Evolutionary conservation across 2,888 invertebrate species (phyloP).

Genomic region (Leptothorax acervorum): DNA sequence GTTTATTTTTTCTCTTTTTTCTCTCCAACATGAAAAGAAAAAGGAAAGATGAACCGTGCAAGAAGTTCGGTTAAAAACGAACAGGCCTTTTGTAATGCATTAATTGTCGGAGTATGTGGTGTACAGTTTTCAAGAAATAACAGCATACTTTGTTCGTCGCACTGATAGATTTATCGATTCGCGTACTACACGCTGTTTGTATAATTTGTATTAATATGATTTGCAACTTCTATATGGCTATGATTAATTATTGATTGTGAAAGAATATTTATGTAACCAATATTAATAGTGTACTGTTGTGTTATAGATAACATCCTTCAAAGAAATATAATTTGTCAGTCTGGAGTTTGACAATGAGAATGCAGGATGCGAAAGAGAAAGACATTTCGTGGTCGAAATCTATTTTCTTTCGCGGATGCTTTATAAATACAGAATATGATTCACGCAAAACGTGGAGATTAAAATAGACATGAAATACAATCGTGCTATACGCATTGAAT

Average conservation of each 20-base stretch:
- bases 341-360: neutral
- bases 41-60: too few relatives aligned
- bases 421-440: conserved; percentile 4
- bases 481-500: neutral
- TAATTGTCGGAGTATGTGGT: neutral
- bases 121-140: neutral
- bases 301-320: conserved; percentile 18
- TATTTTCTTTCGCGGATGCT: neutral
- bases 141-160: neutral
- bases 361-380: neutral
- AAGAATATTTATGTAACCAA: conserved; percentile 30
- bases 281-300: conserved; percentile 8
- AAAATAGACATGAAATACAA: neutral
- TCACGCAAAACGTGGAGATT: neutral
- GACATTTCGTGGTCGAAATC: neutral
- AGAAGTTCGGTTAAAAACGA: too few relatives aligned
- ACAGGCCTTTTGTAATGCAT: neutral
- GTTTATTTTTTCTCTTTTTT: too few relatives aligned
- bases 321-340: neutral
- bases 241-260: conserved; percentile 7
- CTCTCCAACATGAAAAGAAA: too few relatives aligned
- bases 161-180: neutral
- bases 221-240: neutral
- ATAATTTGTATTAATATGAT: conserved; percentile 5
- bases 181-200: neutral